phyloP scores from a whole-genome alignment of 2,797 vertebrate genomes.

The Sitta carolinensis region DNA sequence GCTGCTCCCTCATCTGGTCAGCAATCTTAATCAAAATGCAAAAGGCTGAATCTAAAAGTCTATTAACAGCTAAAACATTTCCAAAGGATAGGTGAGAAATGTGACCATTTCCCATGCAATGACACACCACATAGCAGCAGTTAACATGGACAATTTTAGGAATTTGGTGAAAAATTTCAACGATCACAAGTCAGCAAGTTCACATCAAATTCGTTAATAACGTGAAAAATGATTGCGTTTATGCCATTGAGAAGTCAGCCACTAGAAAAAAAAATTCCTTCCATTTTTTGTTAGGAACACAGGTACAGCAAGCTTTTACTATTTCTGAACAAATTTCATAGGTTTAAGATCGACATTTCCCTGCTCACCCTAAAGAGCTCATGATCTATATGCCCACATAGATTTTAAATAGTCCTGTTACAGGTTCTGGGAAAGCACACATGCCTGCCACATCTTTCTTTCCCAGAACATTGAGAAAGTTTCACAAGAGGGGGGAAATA shows the following conservation, averaged over 20 bases:
- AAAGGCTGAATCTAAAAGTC: background rate
- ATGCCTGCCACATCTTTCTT: background rate
- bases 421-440: background rate
- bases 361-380: background rate
- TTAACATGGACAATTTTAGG: background rate
- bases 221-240: accelerated
- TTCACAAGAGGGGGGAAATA: background rate
- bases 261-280: background rate
- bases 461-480: background rate
- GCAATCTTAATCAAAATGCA: background rate
- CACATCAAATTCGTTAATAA: accelerated
- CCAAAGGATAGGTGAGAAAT: background rate
- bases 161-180: background rate
- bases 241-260: background rate
- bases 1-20: background rate
- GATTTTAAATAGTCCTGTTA: background rate
- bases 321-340: background rate
- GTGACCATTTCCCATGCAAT: accelerated
- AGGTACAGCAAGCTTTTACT: background rate
- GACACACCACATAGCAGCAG: accelerated
- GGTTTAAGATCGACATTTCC: background rate
- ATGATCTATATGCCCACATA: accelerated
- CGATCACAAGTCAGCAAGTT: background rate
- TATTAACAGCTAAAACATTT: background rate
- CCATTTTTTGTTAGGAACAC: background rate